Evolutionary conservation across 2,888 invertebrate species (phyloP).

Genomic region (Octonoba sinensis): DNA sequence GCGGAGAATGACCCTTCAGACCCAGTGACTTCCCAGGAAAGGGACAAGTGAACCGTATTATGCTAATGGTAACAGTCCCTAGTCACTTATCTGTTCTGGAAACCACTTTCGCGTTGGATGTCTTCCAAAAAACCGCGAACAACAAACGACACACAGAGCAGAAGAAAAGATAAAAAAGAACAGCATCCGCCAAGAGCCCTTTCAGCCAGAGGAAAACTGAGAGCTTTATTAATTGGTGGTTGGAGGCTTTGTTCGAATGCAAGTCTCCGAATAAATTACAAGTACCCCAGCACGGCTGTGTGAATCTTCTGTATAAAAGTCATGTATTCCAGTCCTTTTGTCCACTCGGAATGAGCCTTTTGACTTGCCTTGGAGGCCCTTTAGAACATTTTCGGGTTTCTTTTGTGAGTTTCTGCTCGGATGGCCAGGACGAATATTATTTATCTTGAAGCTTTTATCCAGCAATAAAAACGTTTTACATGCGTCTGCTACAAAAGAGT

Average conservation of each 20-base stretch:
- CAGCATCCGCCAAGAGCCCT: conserved; percentile 19
- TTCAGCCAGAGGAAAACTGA: conserved; percentile 41
- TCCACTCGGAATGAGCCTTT: conserved; percentile 52
- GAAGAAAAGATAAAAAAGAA: conserved; percentile 13
- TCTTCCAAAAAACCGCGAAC: conserved; percentile 22
- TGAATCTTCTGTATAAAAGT: conserved; percentile 51
- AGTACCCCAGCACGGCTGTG: conserved; percentile 29
- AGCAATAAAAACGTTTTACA: conserved; percentile 54
- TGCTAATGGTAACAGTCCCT: conserved; percentile 22
- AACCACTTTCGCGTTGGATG: conserved; percentile 42
- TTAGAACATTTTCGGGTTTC: conserved; percentile 46
- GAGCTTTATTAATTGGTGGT: conserved; percentile 60
- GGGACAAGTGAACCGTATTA: conserved; percentile 8
- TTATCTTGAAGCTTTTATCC: conserved; percentile 53
- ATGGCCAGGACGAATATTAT: conserved; percentile 40
- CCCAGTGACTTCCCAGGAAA: no score
- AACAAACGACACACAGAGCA: conserved; percentile 3
- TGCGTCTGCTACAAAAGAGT: not conserved
- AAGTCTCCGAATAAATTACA: conserved; percentile 52
- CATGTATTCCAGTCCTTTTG: conserved; percentile 47
- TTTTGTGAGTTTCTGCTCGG: conserved; percentile 50
- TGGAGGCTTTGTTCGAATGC: conserved; percentile 48
- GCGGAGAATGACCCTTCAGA: no score
- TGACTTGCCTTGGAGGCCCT: conserved; percentile 60
- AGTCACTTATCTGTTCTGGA: conserved; percentile 15